These are phyloP conservation scores for Masnerella sp. DNA, from an alignment of 2,888 invertebrate species.

Conservation along the genomic window DNA sequence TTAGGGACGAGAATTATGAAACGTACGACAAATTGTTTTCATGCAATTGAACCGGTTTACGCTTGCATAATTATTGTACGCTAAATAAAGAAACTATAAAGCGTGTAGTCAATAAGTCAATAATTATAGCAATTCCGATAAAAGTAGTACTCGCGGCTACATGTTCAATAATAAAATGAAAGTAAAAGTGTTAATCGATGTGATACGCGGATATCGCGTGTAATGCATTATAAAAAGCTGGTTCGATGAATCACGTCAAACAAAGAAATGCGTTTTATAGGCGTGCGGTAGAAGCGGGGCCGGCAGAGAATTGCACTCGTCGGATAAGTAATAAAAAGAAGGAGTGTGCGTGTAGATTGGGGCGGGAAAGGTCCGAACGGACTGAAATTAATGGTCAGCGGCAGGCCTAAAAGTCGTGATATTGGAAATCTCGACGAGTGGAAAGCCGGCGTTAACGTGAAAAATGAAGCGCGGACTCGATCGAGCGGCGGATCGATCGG, in stretches of 20 bases:
- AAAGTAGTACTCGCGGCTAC: too few relatives aligned
- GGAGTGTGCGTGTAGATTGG: conserved; percentile 25
- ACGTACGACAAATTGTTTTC: too few relatives aligned
- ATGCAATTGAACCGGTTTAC: too few relatives aligned
- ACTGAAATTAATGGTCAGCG: conserved; percentile 56
- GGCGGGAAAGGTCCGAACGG: neutral
- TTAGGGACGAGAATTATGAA: too few relatives aligned
- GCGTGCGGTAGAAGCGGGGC: conserved; percentile 15
- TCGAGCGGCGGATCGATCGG: conserved; percentile 23
- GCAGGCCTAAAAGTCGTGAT: conserved; percentile 54
- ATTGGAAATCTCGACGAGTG: conserved; percentile 45
- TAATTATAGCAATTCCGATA: too few relatives aligned
- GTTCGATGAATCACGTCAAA: conserved; percentile 55
- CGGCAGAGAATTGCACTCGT: conserved; percentile 39
- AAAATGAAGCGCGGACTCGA: conserved; percentile 35
- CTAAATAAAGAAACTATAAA: too few relatives aligned
- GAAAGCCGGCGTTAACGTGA: conserved; percentile 38
- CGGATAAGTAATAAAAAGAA: conserved; percentile 58
- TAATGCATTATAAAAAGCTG: conserved; percentile 52
- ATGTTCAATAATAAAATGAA: too few relatives aligned
- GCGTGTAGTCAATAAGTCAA: too few relatives aligned
- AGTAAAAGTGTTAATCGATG: too few relatives aligned
- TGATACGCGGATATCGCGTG: conserved; percentile 36
- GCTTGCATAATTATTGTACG: too few relatives aligned
- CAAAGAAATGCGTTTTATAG: conserved; percentile 56